Conservation (phyloP, 2,797 vertebrate genomes). For the Neopelma chrysocephalum region DNA sequence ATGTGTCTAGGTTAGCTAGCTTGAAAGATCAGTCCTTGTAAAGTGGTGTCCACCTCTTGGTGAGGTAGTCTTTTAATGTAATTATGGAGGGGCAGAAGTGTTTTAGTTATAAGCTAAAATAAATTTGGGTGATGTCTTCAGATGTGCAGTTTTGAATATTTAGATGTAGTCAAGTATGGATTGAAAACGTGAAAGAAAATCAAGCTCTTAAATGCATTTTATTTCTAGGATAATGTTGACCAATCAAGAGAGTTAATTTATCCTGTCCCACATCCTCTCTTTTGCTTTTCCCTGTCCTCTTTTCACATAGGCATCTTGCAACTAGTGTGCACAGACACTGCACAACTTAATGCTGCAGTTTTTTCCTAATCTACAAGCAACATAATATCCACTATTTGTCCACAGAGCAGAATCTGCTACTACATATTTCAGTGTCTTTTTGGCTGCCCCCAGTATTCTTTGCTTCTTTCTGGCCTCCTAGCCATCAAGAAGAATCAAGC, state of each 20-base stretch:
- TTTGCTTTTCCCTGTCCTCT: not conserved
- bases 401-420: not conserved
- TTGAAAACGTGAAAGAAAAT: not conserved
- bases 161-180: not conserved
- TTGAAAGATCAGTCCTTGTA: not conserved
- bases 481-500: not conserved
- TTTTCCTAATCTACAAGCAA: not conserved
- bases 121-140: not conserved
- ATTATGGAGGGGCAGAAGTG: not conserved
- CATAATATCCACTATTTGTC: not conserved
- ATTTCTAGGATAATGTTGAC: not conserved
- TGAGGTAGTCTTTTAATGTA: not conserved
- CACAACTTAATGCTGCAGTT: fast-evolving
- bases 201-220: not conserved
- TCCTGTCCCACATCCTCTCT: not conserved
- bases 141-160: not conserved
- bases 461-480: not conserved
- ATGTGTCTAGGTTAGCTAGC: not conserved
- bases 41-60: not conserved
- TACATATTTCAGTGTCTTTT: not conserved
- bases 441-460: not conserved
- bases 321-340: not conserved
- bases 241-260: not conserved
- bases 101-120: not conserved
- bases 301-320: not conserved